A percentile compares a stretch with the other conserved stretches of the same genome.
These are phyloP conservation scores for Montipora efflorescens DNA, from an alignment of 64 coral and sea anemone genomes.

Conservation along the genomic window DNA sequence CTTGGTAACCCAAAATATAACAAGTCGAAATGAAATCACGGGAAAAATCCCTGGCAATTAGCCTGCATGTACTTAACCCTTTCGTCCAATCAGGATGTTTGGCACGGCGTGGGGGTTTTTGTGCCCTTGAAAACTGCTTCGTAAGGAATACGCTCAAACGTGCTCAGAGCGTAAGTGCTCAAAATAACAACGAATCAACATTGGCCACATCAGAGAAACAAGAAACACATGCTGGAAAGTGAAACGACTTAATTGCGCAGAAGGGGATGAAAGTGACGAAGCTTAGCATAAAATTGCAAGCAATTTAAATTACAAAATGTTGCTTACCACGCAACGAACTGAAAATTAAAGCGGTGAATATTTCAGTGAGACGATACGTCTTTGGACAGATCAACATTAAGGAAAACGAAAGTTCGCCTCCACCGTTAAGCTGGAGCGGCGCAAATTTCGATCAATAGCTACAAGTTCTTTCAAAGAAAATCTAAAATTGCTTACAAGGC, in stretches of 20 bases:
- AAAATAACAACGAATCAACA: conserved; percentile 26
- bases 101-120: background rate
- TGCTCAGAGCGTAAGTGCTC: background rate
- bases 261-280: background rate
- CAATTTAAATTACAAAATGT: background rate
- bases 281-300: background rate
- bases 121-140: conserved; percentile 4
- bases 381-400: no score
- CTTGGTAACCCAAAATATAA: background rate
- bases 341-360: background rate
- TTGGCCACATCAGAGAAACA: background rate
- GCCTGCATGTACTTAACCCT: background rate
- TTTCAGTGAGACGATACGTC: no score
- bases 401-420: no score
- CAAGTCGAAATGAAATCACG: background rate
- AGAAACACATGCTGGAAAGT: background rate
- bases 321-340: background rate
- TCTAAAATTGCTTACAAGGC: no score
- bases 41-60: background rate
- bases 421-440: no score
- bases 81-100: background rate
- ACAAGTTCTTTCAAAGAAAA: no score
- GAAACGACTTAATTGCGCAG: background rate
- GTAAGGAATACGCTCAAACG: background rate
- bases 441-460: no score